Conservation (phyloP, 2,888 invertebrate species). For the Drosophila lacicola region DNA sequence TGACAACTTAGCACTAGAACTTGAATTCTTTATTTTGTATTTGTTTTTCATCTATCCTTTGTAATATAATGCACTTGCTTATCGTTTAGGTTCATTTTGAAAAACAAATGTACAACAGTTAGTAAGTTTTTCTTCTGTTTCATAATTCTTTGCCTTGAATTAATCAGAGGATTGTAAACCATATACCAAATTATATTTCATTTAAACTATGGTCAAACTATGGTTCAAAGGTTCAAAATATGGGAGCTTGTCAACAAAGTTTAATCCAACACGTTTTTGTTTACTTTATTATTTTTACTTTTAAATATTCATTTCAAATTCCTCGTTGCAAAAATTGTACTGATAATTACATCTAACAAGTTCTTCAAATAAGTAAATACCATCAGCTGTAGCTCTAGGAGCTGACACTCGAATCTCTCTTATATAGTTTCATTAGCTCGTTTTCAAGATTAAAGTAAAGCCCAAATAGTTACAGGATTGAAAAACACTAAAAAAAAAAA, state of each 20-base stretch:
- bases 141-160: constrained; percentile 3
- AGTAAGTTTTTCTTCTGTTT: constrained; percentile 25
- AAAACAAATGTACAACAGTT: constrained; percentile 61
- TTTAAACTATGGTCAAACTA: constrained; percentile 13
- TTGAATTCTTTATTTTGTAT: constrained; percentile 34
- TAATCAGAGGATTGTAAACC: constrained; percentile 19
- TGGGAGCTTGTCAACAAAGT: no score
- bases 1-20: constrained; percentile 67
- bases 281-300: constrained; percentile 4
- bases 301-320: constrained; percentile 59
- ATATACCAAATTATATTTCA: constrained; percentile 18
- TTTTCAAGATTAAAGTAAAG: constrained; percentile 26
- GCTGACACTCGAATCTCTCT: constrained; percentile 26
- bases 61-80: constrained; percentile 78
- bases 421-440: constrained; percentile 16
- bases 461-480: constrained; percentile 21
- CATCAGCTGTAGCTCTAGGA: constrained; percentile 41
- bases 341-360: constrained; percentile 63
- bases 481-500: neutral
- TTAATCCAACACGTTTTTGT: constrained; percentile 26
- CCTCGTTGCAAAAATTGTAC: constrained; percentile 80
- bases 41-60: constrained; percentile 21
- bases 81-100: constrained; percentile 41
- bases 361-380: constrained; percentile 17
- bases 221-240: constrained; percentile 9